Conservation (phyloP, 2,797 vertebrate species). For the Morus bassanus region DNA sequence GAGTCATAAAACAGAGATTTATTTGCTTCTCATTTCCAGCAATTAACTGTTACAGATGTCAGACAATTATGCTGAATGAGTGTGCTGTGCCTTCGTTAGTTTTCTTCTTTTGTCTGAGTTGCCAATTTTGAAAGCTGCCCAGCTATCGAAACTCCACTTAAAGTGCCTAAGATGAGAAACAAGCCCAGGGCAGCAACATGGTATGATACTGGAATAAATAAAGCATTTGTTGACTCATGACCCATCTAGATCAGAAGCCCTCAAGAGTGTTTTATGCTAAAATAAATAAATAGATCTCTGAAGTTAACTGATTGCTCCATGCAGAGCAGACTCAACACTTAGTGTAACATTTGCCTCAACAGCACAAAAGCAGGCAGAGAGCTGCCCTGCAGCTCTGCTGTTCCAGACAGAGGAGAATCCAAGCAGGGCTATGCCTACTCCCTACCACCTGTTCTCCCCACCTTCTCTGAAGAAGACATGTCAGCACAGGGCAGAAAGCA, state of each 20-base stretch:
- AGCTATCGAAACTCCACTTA: background rate
- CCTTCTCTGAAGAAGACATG: conserved; percentile 5
- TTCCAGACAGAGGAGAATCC: background rate
- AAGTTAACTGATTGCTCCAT: conserved; percentile 2
- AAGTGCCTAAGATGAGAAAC: conserved; percentile 11
- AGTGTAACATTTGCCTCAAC: background rate
- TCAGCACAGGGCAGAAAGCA: conserved; percentile 22
- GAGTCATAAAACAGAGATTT: conserved; percentile 1
- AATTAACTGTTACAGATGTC: conserved; percentile 21
- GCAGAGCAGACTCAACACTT: background rate
- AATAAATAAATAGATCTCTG: conserved; percentile 48
- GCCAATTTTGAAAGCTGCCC: background rate
- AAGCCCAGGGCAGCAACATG: background rate
- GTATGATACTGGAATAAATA: background rate
- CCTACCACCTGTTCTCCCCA: background rate
- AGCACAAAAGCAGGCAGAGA: conserved; percentile 25
- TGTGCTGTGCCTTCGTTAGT: background rate
- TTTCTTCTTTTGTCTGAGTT: conserved; percentile 3
- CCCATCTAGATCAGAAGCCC: background rate
- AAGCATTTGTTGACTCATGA: conserved; percentile 14
- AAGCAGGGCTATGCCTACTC: background rate
- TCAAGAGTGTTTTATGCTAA: conserved; percentile 14
- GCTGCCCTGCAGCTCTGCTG: background rate
- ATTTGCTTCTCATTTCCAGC: background rate
- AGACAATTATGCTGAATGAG: background rate